Evolutionary conservation across 2,888 invertebrate species (phyloP).

Genomic region (Andrena bicolor): DNA sequence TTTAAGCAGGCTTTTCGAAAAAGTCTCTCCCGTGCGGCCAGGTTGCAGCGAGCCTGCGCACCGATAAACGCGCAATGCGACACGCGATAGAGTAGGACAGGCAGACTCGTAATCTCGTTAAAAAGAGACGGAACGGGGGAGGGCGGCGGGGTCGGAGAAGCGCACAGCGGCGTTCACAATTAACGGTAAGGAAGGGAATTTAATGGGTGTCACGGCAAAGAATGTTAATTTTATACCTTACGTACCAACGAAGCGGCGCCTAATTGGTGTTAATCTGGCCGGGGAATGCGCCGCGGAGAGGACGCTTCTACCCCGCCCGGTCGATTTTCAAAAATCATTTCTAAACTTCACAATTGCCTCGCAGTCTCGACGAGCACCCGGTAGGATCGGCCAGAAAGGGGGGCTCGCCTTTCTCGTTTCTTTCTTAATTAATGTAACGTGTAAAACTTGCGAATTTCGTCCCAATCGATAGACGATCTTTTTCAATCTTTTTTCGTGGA

Average conservation of each 20-base stretch:
- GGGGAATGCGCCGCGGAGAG: neutral
- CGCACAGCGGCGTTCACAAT: conserved; percentile 58
- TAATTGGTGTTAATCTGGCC: conserved; percentile 51
- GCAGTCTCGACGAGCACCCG: neutral
- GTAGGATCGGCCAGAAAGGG: neutral
- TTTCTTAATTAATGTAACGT: neutral
- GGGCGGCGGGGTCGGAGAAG: conserved; percentile 41
- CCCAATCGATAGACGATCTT: neutral
- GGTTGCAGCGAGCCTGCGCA: conserved; percentile 78
- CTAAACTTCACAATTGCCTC: neutral
- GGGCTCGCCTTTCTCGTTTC: neutral
- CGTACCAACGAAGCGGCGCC: conserved; percentile 36
- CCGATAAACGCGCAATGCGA: conserved; percentile 82
- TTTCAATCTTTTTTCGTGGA: neutral
- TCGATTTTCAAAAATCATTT: conserved; percentile 26
- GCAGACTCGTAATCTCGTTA: conserved; percentile 79
- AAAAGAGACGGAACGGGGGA: conserved; percentile 51
- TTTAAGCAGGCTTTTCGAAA: conserved; percentile 59
- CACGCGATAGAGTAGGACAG: conserved; percentile 80
- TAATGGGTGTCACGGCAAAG: conserved; percentile 63
- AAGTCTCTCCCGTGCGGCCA: conserved; percentile 44
- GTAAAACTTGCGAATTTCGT: neutral
- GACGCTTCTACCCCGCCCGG: neutral
- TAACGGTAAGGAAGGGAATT: conserved; percentile 59
- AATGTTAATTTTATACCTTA: conserved; percentile 69